Conservation (phyloP, 37 sponge, comb jelly and placozoan genomes). For the Hormiphora californensis region DNA sequence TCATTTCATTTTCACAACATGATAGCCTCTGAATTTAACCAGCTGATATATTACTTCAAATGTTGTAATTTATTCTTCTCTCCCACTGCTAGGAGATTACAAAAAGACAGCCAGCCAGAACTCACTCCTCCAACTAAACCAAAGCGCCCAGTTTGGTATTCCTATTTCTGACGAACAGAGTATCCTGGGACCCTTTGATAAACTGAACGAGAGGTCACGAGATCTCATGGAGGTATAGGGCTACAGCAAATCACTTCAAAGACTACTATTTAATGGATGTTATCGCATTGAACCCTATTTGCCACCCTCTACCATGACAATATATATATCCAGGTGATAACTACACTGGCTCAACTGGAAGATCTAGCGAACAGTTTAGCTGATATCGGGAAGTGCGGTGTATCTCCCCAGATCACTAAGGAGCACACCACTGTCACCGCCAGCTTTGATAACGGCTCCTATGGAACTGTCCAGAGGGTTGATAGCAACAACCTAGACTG, state of each 20-base stretch:
- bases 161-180: slow-evolving; percentile 40
- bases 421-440: neutral
- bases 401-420: slow-evolving; percentile 7
- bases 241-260: too few species aligned
- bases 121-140: slow-evolving; percentile 13
- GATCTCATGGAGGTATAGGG: slow-evolving; percentile 24
- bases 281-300: too few species aligned
- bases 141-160: slow-evolving; percentile 36
- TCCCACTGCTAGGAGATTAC: neutral
- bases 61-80: too few species aligned
- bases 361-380: slow-evolving; percentile 37
- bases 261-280: too few species aligned
- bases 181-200: slow-evolving; percentile 29
- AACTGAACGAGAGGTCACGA: neutral
- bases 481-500: neutral
- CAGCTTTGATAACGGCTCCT: too few species aligned
- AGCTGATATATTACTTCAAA: too few species aligned
- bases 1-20: too few species aligned
- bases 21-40: too few species aligned
- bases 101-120: neutral
- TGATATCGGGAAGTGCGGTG: slow-evolving; percentile 49
- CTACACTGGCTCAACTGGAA: slow-evolving; percentile 25
- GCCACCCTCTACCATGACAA: too few species aligned
- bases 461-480: too few species aligned
- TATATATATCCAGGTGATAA: slow-evolving; percentile 31